phyloP scores from a whole-genome alignment of 2,797 vertebrate genomes.

The Peromyscus eremicus region DNA sequence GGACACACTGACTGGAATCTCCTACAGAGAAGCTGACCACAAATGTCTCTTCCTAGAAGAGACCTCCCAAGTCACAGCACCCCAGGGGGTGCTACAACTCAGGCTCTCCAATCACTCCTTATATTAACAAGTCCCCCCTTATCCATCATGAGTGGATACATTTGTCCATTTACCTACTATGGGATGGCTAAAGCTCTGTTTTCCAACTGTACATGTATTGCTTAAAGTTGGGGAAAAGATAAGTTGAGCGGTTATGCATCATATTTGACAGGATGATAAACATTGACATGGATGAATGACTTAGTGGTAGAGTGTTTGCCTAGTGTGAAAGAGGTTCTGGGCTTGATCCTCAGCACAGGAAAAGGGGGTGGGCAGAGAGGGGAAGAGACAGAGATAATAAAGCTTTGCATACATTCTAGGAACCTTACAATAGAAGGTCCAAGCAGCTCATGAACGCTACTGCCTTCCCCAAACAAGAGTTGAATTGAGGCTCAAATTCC shows the following conservation, averaged over 20 bases:
- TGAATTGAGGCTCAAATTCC: background rate
- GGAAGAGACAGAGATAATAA: background rate
- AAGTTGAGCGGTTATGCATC: background rate
- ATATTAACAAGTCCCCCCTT: background rate
- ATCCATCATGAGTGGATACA: background rate
- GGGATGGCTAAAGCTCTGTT: background rate
- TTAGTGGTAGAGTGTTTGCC: background rate
- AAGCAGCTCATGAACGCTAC: background rate
- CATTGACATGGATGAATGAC: background rate
- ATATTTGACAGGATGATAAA: background rate
- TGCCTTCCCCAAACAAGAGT: background rate
- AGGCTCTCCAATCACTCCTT: background rate
- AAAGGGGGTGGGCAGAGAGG: too few species aligned
- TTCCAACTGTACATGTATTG: background rate
- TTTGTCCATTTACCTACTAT: background rate
- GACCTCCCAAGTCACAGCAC: background rate
- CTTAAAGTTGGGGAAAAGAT: background rate
- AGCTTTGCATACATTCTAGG: background rate
- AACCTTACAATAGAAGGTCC: background rate
- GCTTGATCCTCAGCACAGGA: background rate
- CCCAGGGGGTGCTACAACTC: background rate
- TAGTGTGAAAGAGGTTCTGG: background rate
- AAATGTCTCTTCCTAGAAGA: background rate
- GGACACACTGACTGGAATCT: fast-evolving
- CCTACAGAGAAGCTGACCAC: background rate